Evolutionary conservation across 2,888 invertebrate species (phyloP), one percentile per base, ranked within the genome.

Genomic region (Heliothis peltigera): DNA sequence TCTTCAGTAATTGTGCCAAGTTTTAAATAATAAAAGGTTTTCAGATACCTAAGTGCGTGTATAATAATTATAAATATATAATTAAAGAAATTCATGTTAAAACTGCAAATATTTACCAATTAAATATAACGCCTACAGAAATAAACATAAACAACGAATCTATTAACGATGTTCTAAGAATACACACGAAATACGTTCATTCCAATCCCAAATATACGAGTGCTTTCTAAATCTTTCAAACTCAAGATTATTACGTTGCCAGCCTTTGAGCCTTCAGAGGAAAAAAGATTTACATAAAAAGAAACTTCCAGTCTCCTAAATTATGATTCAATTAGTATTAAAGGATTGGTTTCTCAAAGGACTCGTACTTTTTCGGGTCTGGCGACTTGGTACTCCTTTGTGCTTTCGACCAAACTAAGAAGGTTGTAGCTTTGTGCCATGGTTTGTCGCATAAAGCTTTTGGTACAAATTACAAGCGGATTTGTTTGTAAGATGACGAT

Each of bases 281-380:
- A 89, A 92, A 89, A 92, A 92, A 93, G 91, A 93, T 94, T 94
- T 94, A 90, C 93, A 93, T 94, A 92, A 94, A 94, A 95, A 93
- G 93, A 93, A 94, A 94, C 90, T 93, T 93, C 90, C 87, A 91
- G 90, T 89, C 89, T 90, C 85, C 86, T 84, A 92, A 94, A 95
- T 94, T 94, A 95, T 94, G 93, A 94, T 95, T 94, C 94, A 94
- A 95, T 95, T 94, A 95, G 95, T 93, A 92, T 95, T 94, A 94
- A 93, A 92, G 94, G 93, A 93, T 93, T 93, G 93, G 89, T 84
- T 84, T 84, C 89, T 91, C 92, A 93, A 93, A 93, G 91, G 92
- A 89, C 79, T 84, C 83, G 89, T 89, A 91, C 86, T 92, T 93
- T 94, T 94, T 93, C 89, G 92, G 93, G 93, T 93, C 89, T 86